A percentile compares a stretch with the other conserved stretches of the same genome.
These are phyloP conservation scores for Rhodophaea formosa DNA, from an alignment of 2,888 invertebrate species.

Conservation along the genomic window DNA sequence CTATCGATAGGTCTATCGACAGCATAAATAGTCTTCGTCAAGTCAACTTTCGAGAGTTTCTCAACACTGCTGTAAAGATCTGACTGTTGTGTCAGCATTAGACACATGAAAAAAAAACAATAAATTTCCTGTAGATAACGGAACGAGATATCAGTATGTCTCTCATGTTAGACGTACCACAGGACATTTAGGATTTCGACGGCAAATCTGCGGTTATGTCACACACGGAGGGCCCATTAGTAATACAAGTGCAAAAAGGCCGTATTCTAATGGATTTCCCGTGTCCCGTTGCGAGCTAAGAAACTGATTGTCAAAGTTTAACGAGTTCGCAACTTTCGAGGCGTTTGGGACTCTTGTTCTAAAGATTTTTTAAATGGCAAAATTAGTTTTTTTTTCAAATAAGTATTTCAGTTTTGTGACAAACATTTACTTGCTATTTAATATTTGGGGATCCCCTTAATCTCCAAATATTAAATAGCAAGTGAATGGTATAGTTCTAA, in stretches of 20 bases:
- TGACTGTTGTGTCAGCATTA: no score
- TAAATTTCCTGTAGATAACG: no score
- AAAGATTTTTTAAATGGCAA: neutral
- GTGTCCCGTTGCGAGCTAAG: slow-evolving; percentile 38
- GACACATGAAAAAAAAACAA: no score
- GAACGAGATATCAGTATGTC: neutral
- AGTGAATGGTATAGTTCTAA: no score
- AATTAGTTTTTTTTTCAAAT: neutral
- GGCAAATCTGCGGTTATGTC: slow-evolving; percentile 24
- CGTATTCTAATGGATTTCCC: slow-evolving; percentile 55
- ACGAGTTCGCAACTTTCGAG: neutral
- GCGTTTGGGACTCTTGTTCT: neutral
- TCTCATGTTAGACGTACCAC: slow-evolving; percentile 3
- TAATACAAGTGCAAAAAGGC: slow-evolving; percentile 49
- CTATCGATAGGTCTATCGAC: no score
- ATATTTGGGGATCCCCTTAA: no score
- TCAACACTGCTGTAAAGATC: no score
- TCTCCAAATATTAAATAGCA: neutral
- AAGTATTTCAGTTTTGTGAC: neutral
- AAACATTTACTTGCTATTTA: neutral
- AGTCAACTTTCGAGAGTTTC: no score
- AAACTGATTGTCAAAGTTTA: slow-evolving; percentile 19
- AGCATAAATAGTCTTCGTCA: no score
- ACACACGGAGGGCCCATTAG: slow-evolving; percentile 39
- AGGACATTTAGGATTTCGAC: slow-evolving; percentile 3